Evolutionary conservation across 2,888 invertebrate genomes (phyloP), one percentile per base, ranked within the genome.

Genomic region (Podotricha telesiphe): DNA sequence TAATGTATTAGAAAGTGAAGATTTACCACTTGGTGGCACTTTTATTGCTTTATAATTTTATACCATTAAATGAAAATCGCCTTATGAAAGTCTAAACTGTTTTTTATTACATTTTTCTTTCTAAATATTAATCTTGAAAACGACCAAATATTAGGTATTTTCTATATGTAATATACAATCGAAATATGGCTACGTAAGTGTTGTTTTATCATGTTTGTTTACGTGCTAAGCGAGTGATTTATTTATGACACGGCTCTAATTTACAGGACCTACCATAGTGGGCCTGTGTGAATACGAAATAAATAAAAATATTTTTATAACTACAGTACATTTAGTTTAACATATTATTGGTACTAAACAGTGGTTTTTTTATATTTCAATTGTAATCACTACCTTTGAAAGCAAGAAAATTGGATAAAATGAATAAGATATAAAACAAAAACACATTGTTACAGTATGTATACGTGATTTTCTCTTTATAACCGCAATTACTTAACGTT

Each of bases 151-250:
- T 37, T 37, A 37, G 1, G 37, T 7, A 8, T 37, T 48, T 48
- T 22, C 20, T 20, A 20, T 17, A 50, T 50, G 20, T 50, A 20
- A 1, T 5, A 19, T 17, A 20, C 20, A 20, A 15, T 6, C 50
- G 6, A 55, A 55, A 34, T 55, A 34, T 28, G n/a, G n/a, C 53
- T 28, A n/a, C 34, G 11, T 10, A n/a, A 10, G 55, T 55, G 55
- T 59, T 45, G 20, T 45, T 59, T 45, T n/a, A 45, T 59, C n/a
- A 59, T 22, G 10, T 59, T 42, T 42, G n/a, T 22, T 20, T 15
- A 40, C 40, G 15, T 20, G 20, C 20, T 42, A n/a, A 58, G 42
- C n/a, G 42, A 58, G 2, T 53, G 22, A 53, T 53, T 20, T 50
- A 20, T 50, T 13, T 20, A 20, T 20, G 50, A 53, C 53, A 53